A percentile compares a stretch with the other conserved stretches of the same genome.
These are phyloP conservation scores for Sebastes vulpes DNA, from an alignment of 2,797 vertebrate genomes.

Conservation along the genomic window DNA sequence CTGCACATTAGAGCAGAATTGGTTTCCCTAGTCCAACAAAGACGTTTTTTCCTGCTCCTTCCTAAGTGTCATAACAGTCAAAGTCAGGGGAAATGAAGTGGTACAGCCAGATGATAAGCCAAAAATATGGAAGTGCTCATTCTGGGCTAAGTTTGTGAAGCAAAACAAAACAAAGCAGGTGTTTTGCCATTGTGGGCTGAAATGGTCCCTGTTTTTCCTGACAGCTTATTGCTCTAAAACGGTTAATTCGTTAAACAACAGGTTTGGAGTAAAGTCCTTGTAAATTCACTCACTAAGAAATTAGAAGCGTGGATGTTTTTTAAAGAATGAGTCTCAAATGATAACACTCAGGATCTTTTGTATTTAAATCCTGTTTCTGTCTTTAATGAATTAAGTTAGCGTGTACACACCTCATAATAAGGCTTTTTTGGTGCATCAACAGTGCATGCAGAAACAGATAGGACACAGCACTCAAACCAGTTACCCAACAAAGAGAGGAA, in stretches of 20 bases:
- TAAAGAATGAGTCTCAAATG: background rate
- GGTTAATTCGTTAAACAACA: background rate
- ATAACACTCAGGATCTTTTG: background rate
- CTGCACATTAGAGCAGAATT: background rate
- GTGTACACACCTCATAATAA: conserved; percentile 47
- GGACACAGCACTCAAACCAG: conserved; percentile 35
- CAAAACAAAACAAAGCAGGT: background rate
- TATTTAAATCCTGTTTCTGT: conserved; percentile 13
- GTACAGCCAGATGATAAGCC: background rate
- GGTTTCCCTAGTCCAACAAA: background rate
- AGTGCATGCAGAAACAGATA: conserved; percentile 56
- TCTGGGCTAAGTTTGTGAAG: background rate
- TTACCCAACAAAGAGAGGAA: conserved; percentile 20
- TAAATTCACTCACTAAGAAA: background rate
- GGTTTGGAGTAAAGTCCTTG: background rate
- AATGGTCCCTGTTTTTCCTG: background rate
- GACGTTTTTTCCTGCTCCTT: background rate
- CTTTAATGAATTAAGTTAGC: conserved; percentile 3
- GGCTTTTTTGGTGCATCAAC: conserved; percentile 62
- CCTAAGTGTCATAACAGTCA: conserved; percentile 39
- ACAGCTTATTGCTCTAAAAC: conserved; percentile 7
- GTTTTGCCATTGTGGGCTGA: background rate
- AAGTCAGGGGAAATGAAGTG: conserved; percentile 1
- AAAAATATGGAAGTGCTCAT: background rate
- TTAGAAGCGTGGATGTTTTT: background rate